Base-by-base conservation (phyloP, 2,113 vertebrate species). In the Opisthocomus hoazin region DNA sequence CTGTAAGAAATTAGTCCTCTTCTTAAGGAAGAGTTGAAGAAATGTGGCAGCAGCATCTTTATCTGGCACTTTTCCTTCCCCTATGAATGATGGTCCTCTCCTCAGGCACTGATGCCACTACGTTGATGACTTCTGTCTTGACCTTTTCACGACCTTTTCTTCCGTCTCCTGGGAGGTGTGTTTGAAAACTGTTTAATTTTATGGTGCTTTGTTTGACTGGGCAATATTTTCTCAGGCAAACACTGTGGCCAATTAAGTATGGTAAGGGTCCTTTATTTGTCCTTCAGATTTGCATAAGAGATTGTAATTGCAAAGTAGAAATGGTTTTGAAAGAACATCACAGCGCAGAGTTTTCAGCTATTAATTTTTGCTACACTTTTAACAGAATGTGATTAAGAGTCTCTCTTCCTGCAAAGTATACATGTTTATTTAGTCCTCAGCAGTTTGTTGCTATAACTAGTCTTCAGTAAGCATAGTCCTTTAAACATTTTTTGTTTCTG, bases 1-100 rank as follows among this genome's bases (percentile, higher is more conserved):
- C 17, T 82, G 92, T 79, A 94, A 81, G 83, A 93, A 93, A 93
- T 93, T 90, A 96, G 37, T 15, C 37, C 11, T 79, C n/a, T 68
- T 82, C 69, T 87, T 84, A 71, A 39, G 69, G 48, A 80, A 56
- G 22, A 29, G 29, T 68, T 84, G 88, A 53, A 96, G 76, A 64
- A 71, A 15, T 37, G 73, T 91, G 77, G 45, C 65, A 87, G 57
- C n/a, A 76, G 29, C 50, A 60, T 79, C 93, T 84, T 93, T 48
- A 68, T 34, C 87, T 95, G 77, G 83, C 94, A 76, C 11, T 22
- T 16, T 93, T 89, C 90, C 74, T 71, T 65, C 84, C 53, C 15
- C 18, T 56, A 4, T 16, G 48, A 95, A 34, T 76, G 84, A 82
- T 84, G 57, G 36, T 45, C 73, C 43, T 84, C 51, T 89, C 36